Evolutionary conservation across 1,140 invertebrate species (phyloP).

Genomic region (Agraylea sexmaculata): DNA sequence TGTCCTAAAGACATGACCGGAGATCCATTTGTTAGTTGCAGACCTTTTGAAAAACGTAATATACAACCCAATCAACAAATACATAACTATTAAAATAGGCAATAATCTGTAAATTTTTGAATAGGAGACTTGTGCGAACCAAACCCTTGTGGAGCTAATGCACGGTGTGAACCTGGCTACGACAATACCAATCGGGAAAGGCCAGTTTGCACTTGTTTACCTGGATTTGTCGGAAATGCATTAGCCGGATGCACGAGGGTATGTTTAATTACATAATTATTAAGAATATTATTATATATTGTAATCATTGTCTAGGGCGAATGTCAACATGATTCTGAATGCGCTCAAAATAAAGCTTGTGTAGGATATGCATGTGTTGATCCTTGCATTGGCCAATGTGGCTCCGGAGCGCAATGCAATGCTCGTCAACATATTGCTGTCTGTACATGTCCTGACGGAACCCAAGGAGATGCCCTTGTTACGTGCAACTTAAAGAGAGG

Average conservation of each 20-base stretch:
- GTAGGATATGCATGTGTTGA: constrained; percentile 62
- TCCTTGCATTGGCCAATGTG: constrained; percentile 69
- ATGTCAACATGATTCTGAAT: constrained; percentile 61
- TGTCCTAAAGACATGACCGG: constrained; percentile 80
- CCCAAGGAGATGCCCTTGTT: constrained; percentile 58
- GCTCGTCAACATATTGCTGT: constrained; percentile 66
- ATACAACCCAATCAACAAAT: constrained; percentile 14
- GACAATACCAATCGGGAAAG: constrained; percentile 68
- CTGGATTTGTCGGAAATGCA: constrained; percentile 72
- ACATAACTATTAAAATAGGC: constrained; percentile 4
- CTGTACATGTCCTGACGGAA: constrained; percentile 71
- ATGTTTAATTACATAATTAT: constrained; percentile 16
- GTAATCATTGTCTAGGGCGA: constrained; percentile 45
- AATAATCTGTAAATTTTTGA: background rate
- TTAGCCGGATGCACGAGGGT: constrained; percentile 53
- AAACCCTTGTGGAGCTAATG: constrained; percentile 74
- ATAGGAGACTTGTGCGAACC: constrained; percentile 68
- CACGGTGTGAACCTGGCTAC: constrained; percentile 68
- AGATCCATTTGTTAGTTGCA: constrained; percentile 69
- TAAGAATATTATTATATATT: too few species aligned
- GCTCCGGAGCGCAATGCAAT: constrained; percentile 50
- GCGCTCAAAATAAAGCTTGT: constrained; percentile 56
- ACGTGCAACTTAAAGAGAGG: constrained; percentile 28
- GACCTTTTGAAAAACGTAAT: constrained; percentile 64
- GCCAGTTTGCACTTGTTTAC: constrained; percentile 68